Conservation (phyloP, 2,888 invertebrate genomes). For the Norana najaformis region DNA sequence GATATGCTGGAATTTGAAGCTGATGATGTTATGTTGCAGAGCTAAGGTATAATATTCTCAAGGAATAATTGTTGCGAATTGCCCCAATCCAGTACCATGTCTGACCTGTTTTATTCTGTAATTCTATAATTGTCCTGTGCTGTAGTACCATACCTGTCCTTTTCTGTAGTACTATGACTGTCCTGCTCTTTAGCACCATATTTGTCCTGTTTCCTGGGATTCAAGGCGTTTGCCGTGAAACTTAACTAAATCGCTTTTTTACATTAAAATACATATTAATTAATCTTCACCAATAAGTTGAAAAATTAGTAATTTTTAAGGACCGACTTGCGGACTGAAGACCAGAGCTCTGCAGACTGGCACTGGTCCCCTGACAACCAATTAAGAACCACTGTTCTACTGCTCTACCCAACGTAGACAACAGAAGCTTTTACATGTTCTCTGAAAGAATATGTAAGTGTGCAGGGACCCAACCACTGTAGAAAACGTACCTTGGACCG, state of each 20-base stretch:
- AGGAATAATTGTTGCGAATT: not conserved
- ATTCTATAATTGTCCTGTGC: not conserved
- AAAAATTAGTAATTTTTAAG: too few species aligned
- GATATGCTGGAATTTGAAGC: not conserved
- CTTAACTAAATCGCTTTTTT: too few species aligned
- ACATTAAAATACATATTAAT: too few species aligned
- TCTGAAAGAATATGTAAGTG: not conserved
- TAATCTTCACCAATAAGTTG: too few species aligned
- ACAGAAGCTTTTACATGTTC: not conserved
- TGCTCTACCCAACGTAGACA: too few species aligned
- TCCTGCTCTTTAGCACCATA: not conserved
- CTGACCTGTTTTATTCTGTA: too few species aligned
- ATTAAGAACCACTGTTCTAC: too few species aligned
- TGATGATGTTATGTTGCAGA: not conserved
- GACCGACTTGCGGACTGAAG: too few species aligned
- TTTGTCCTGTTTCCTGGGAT: too few species aligned
- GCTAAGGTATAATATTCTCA: not conserved
- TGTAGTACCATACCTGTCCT: not conserved
- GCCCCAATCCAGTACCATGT: not conserved
- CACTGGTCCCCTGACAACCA: too few species aligned
- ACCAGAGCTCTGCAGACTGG: too few species aligned
- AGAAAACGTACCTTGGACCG: not conserved
- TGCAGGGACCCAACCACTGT: not conserved
- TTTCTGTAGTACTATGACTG: not conserved
- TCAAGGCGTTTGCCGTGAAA: too few species aligned